Conservation (phyloP, 2,113 vertebrate species). For the Neoarius graeffei region DNA sequence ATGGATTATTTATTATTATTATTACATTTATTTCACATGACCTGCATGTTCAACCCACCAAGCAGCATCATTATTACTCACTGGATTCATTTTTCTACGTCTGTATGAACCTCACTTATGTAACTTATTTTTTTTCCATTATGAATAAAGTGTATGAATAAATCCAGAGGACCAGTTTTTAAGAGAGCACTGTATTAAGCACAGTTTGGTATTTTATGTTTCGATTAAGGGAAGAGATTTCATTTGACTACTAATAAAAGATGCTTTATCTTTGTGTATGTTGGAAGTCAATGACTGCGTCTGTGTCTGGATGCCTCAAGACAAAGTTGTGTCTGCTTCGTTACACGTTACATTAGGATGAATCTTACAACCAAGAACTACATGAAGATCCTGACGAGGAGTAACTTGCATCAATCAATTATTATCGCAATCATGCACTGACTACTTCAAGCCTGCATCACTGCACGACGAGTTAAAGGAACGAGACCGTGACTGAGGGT, state of each 20-base stretch:
- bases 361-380: background rate
- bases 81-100: background rate
- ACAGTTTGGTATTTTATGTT: slow-evolving; percentile 11
- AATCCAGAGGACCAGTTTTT: background rate
- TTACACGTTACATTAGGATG: background rate
- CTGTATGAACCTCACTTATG: background rate
- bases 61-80: background rate
- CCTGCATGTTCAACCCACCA: background rate
- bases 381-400: background rate
- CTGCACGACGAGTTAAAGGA: background rate
- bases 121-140: background rate
- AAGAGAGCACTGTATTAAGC: background rate
- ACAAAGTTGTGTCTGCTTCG: background rate
- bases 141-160: background rate
- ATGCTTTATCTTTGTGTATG: background rate
- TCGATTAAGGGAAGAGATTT: background rate
- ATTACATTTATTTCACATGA: background rate
- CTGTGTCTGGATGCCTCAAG: background rate
- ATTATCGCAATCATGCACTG: no score
- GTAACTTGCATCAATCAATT: background rate
- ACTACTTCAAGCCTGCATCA: background rate
- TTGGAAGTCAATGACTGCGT: background rate
- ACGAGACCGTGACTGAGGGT: no score
- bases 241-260: slow-evolving; percentile 3
- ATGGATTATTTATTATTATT: background rate